phyloP scores from a whole-genome alignment of 2,113 vertebrate genomes.

The Hippocampus mohnikei region DNA sequence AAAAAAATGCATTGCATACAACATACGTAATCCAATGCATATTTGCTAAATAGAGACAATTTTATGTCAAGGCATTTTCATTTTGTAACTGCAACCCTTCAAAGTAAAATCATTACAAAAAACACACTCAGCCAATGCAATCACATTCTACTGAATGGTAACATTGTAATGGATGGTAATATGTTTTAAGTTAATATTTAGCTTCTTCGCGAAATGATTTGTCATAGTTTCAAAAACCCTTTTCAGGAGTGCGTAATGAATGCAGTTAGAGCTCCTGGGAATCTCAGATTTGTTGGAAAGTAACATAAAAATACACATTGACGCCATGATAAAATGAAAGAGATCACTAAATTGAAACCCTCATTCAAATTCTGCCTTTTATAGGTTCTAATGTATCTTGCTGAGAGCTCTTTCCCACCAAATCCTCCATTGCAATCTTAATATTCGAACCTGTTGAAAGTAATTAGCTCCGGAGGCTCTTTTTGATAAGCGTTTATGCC shows the following conservation, averaged over 20 bases:
- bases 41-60: too few species aligned
- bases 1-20: too few species aligned
- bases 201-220: neutral
- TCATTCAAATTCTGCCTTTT: neutral
- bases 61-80: too few species aligned
- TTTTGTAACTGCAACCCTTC: too few species aligned
- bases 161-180: neutral
- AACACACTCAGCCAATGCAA: neutral
- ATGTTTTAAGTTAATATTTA: neutral
- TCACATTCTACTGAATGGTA: neutral
- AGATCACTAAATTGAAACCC: neutral
- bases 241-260: neutral
- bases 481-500: slow-evolving; percentile 14
- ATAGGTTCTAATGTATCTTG: neutral
- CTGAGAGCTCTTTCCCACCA: neutral
- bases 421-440: neutral
- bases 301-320: neutral
- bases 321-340: neutral
- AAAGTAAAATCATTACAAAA: too few species aligned
- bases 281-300: neutral
- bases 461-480: slow-evolving; percentile 26
- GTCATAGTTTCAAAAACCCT: neutral
- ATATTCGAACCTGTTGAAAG: slow-evolving; percentile 1
- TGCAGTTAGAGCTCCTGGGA: neutral
- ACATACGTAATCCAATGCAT: too few species aligned